These are phyloP conservation scores for Maniola jurtina DNA, from an alignment of 1,140 invertebrate species.

Conservation along the genomic window DNA sequence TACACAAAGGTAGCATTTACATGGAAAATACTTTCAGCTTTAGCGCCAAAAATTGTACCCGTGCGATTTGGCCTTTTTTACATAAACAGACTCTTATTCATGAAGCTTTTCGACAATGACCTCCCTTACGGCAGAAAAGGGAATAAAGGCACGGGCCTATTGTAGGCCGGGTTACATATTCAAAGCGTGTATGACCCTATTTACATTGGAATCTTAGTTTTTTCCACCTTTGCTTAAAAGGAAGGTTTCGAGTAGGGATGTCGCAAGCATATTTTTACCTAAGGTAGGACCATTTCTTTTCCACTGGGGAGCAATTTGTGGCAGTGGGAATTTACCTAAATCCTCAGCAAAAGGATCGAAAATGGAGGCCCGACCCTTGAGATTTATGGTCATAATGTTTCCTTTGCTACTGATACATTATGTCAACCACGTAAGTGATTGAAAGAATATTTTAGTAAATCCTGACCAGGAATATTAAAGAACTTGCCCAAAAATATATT, in stretches of 20 bases:
- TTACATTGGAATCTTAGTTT: slow-evolving; percentile 13
- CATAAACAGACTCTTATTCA: slow-evolving; percentile 6
- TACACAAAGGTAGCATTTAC: not conserved
- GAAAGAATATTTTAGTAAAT: too few species aligned
- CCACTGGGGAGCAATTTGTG: slow-evolving; percentile 2
- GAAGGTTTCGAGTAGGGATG: not conserved
- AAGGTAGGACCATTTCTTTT: slow-evolving; percentile 1
- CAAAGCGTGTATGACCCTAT: slow-evolving; percentile 11
- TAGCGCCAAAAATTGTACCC: slow-evolving; percentile 4
- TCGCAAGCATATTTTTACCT: slow-evolving; percentile 8
- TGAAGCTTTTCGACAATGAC: slow-evolving; percentile 8
- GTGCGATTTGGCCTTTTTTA: slow-evolving; percentile 8
- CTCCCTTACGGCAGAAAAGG: not conserved
- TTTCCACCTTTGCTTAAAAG: slow-evolving; percentile 8
- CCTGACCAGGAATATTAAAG: too few species aligned
- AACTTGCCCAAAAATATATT: too few species aligned
- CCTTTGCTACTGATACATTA: not conserved
- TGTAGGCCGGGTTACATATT: slow-evolving; percentile 3
- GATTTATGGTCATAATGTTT: not conserved
- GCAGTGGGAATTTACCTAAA: not conserved
- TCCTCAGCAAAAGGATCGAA: not conserved
- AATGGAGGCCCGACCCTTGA: not conserved
- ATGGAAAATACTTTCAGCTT: slow-evolving; percentile 1
- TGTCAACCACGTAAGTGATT: too few species aligned
- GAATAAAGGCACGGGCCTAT: not conserved